phyloP scores from a whole-genome alignment of 2,888 invertebrate genomes.

The Morpho helenor region DNA sequence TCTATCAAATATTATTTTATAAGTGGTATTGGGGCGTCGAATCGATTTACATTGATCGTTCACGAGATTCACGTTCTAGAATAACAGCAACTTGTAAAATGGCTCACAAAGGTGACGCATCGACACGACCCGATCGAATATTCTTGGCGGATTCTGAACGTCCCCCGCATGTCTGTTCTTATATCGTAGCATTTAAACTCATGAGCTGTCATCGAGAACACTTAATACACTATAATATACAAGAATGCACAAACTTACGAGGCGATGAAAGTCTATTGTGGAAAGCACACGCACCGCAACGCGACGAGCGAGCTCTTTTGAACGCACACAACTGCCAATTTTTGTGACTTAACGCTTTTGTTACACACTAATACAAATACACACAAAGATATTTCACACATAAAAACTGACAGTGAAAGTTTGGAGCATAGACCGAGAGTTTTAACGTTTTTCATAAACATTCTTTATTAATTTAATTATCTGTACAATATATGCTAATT shows the following conservation, averaged over 20 bases:
- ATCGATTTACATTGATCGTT: constrained; percentile 6
- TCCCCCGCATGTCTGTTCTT: constrained; percentile 29
- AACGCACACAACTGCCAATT: constrained; percentile 60
- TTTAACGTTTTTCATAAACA: too few species aligned
- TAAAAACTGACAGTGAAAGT: constrained; percentile 25
- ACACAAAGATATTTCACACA: constrained; percentile 24
- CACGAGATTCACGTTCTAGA: constrained; percentile 32
- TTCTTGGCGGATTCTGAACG: constrained; percentile 46
- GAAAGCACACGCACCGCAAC: constrained; percentile 73
- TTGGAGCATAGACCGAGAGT: constrained; percentile 14
- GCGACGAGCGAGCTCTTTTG: constrained; percentile 69
- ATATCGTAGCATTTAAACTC: constrained; percentile 21
- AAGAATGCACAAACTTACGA: constrained; percentile 73
- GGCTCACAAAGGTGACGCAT: constrained; percentile 78
- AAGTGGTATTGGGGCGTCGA: background rate
- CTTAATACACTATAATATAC: constrained; percentile 55
- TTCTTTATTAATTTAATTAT: too few species aligned
- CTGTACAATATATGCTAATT: too few species aligned
- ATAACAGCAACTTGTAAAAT: constrained; percentile 64
- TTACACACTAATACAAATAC: constrained; percentile 33
- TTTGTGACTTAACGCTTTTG: constrained; percentile 29
- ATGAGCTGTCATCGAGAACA: constrained; percentile 36
- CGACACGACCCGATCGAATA: constrained; percentile 75
- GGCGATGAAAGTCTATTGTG: constrained; percentile 75
- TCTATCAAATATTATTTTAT: constrained; percentile 5